These are phyloP conservation scores for Enteromius thamalakanensis DNA, from an alignment of 2,797 vertebrate species.

Conservation along the genomic window DNA sequence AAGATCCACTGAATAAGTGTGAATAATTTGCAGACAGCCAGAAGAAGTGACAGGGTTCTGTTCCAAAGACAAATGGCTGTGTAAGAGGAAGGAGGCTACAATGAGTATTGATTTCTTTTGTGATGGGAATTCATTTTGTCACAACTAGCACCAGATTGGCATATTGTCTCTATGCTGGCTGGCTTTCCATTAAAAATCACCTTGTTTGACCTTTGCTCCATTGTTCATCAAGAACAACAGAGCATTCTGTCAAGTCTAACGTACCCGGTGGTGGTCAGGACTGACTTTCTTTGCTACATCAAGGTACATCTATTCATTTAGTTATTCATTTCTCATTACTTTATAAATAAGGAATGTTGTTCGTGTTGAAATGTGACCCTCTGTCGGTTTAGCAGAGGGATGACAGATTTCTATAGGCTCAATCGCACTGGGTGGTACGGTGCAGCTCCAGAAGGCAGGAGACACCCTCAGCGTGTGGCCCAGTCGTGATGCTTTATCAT, in stretches of 20 bases:
- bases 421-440: slow-evolving; percentile 9
- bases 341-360: slow-evolving; percentile 26
- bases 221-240: slow-evolving; percentile 16
- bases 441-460: slow-evolving; percentile 47
- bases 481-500: slow-evolving; percentile 39
- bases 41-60: slow-evolving; percentile 71
- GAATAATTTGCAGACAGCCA: slow-evolving; percentile 46
- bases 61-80: slow-evolving; percentile 73
- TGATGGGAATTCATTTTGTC: slow-evolving; percentile 75
- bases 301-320: slow-evolving; percentile 27
- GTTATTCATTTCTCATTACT: slow-evolving; percentile 33
- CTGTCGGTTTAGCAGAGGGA: slow-evolving; percentile 2
- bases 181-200: slow-evolving; percentile 64
- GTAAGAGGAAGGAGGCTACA: slow-evolving; percentile 73
- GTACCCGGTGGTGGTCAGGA: slow-evolving; percentile 29
- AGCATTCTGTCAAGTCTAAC: slow-evolving; percentile 29
- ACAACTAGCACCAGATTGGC: slow-evolving; percentile 60
- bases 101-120: slow-evolving; percentile 80
- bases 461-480: slow-evolving; percentile 48
- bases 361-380: slow-evolving; percentile 29
- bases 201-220: slow-evolving; percentile 58
- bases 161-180: slow-evolving; percentile 55
- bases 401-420: slow-evolving; percentile 47
- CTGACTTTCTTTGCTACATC: slow-evolving; percentile 14
- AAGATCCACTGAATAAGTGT: slow-evolving; percentile 35